Evolutionary conservation across 2,113 vertebrate genomes (phyloP), one percentile per base, ranked within the genome.

Genomic region (Trematocara variabile): DNA sequence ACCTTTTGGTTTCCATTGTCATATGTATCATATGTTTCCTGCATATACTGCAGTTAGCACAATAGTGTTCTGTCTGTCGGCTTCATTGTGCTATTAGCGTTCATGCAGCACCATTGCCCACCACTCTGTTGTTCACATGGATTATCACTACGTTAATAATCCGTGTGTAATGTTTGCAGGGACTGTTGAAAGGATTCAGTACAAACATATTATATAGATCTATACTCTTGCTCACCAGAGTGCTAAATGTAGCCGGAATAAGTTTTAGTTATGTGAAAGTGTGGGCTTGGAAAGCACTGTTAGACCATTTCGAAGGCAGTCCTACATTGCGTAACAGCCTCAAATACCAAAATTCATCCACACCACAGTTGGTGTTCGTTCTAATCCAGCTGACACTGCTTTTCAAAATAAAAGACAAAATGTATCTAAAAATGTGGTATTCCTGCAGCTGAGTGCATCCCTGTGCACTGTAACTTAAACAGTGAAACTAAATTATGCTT

Each of bases 121-220:
- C 30, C 50, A 28, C 44, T 65, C 20, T 65, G 80, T 87, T 79
- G 53, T 73, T 85, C 80, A 87, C 81, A 44, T 83, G 58, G 25
- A 41, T 46, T 13, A 8, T 30, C 2, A 33, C 18, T 46, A n/a
- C 2, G 1, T 60, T 18, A 30, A 2, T 63, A 63, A 63, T 63
- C 4, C 33, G 41, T 60, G 52, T 81, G 55, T 83, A 56, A 37
- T 70, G 50, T 63, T 44, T 13, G 25, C 34, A n/a, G 37, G 41
- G 18, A 12, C 52, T 52, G 30, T 65, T 52, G 9, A 92, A 80
- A 60, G 33, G 30, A 63, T 82, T 91, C 93, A 93, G 89, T 92
- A 93, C 93, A 54, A 46, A 94, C 95, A 96, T 93, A 93, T 93
- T 92, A 63, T 80, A 48, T 65, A 34, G 55, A 41, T n/a, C 63